phyloP scores from a whole-genome alignment of 2,113 vertebrate genomes.

The Bothrops jararaca region DNA sequence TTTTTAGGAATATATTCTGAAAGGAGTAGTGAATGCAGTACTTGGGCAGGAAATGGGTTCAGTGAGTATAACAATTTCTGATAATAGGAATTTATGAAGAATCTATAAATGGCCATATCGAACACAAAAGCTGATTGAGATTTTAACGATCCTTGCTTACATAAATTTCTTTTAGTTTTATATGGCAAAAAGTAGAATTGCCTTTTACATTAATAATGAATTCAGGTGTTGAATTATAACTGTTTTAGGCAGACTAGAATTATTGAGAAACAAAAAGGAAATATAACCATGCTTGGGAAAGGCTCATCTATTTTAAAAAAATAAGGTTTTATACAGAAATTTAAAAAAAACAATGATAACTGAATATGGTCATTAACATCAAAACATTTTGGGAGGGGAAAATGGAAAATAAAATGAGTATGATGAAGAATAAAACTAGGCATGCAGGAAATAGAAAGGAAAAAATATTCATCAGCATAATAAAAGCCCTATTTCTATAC shows the following conservation, averaged over 20 bases:
- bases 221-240: neutral
- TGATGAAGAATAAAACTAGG: neutral
- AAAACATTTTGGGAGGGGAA: neutral
- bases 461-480: neutral
- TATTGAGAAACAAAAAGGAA: neutral
- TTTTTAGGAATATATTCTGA: slow-evolving; percentile 91
- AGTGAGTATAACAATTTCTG: slow-evolving; percentile 73
- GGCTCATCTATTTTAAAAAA: neutral
- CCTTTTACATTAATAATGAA: neutral
- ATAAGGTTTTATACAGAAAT: neutral
- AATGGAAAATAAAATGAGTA: neutral
- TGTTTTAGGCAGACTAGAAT: neutral
- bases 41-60: slow-evolving; percentile 92
- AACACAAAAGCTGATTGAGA: neutral
- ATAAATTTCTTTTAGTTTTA: slow-evolving; percentile 1
- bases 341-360: neutral
- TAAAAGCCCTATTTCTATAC: neutral
- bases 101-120: slow-evolving; percentile 4
- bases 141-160: neutral
- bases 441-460: neutral
- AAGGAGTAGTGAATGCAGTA: slow-evolving; percentile 94
- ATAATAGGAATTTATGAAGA: neutral
- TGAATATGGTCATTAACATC: neutral
- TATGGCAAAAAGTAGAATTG: neutral
- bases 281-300: neutral